A percentile compares a stretch with the other conserved stretches of the same genome.
Evolutionary conservation across 2,888 invertebrate species (phyloP).

Genomic region (Allygus modestus): DNA sequence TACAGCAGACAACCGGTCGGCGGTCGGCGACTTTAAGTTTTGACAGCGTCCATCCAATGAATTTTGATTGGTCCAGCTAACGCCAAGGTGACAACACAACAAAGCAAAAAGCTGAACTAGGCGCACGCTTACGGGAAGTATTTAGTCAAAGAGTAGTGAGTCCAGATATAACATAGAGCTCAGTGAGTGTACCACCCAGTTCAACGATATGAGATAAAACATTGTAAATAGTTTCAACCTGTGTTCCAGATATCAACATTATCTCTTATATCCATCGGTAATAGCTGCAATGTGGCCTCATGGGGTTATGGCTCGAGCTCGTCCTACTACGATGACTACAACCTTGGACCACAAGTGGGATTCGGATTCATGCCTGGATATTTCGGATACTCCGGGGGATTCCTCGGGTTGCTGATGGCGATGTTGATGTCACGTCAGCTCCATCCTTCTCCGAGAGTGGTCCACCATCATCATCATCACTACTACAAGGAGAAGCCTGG

Average conservation of each 20-base stretch:
- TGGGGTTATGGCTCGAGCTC: neutral
- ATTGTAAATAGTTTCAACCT: no score
- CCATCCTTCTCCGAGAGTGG: neutral
- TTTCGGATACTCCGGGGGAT: conserved; percentile 14
- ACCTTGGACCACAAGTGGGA: neutral
- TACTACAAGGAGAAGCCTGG: conserved; percentile 38
- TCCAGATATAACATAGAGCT: no score
- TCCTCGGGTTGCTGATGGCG: neutral
- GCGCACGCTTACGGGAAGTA: no score
- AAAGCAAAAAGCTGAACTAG: no score
- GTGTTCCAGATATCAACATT: neutral
- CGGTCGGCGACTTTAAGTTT: no score
- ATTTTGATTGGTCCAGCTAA: no score
- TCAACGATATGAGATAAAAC: no score
- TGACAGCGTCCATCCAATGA: no score
- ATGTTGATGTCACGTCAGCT: neutral
- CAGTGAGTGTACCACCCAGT: no score
- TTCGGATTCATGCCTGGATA: conserved; percentile 17
- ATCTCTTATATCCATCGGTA: neutral
- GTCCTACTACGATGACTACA: conserved; percentile 21
- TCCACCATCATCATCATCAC: conserved; percentile 23
- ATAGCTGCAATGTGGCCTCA: conserved; percentile 12
- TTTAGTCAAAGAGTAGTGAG: no score
- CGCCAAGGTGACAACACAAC: no score
- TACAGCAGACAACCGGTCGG: no score